A percentile compares a stretch with the other conserved stretches of the same genome.
Evolutionary conservation across 2,113 vertebrate species (phyloP).

Genomic region (Oreocharis arfaki): DNA sequence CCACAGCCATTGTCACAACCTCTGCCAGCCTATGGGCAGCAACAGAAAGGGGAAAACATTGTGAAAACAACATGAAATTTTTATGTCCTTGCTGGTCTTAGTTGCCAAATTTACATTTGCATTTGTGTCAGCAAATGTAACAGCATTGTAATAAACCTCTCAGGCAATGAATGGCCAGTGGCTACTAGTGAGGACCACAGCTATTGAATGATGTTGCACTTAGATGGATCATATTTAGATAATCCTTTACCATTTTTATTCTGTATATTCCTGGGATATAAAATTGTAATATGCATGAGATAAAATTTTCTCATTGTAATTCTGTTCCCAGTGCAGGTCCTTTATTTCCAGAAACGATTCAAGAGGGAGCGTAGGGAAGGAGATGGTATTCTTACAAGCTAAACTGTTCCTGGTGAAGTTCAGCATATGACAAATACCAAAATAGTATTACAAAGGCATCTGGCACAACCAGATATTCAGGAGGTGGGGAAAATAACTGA

Average conservation of each 20-base stretch:
- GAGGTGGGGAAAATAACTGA: background rate
- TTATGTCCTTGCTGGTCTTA: background rate
- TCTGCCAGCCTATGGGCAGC: background rate
- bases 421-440: background rate
- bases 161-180: background rate
- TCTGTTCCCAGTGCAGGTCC: background rate
- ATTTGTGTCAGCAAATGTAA: background rate
- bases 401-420: background rate
- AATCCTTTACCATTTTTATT: background rate
- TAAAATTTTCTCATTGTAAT: background rate
- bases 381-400: background rate
- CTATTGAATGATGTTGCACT: background rate
- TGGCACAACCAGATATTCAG: background rate
- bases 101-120: background rate
- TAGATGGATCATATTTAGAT: background rate
- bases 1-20: background rate
- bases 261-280: background rate
- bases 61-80: background rate
- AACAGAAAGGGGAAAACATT: background rate
- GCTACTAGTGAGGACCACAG: background rate
- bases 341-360: background rate
- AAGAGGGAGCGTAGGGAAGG: background rate
- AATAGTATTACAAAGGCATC: background rate
- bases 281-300: background rate
- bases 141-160: background rate